A percentile compares a stretch with the other conserved stretches of the same genome.
Evolutionary conservation across 1,140 invertebrate genomes (phyloP).

Genomic region (Drosophila oshimai): DNA sequence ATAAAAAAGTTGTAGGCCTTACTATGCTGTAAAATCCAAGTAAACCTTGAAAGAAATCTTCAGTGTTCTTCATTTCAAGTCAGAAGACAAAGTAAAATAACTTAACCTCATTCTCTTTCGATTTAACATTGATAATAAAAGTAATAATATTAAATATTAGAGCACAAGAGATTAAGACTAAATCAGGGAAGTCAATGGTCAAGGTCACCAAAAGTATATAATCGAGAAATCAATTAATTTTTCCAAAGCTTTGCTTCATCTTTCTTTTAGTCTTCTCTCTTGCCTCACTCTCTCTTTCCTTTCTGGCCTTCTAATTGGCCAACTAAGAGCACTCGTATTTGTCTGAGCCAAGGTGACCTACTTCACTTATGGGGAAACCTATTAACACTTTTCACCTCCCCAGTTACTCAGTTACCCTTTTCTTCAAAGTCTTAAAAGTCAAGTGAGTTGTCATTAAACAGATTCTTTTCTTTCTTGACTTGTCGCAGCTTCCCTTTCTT

Average conservation of each 20-base stretch:
- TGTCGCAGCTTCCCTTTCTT: constrained; percentile 26
- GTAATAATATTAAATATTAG: too few species aligned
- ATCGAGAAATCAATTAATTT: not conserved
- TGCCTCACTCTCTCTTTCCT: constrained; percentile 20
- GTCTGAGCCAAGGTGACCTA: constrained; percentile 68
- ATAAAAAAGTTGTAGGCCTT: too few species aligned
- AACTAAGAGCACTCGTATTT: constrained; percentile 29
- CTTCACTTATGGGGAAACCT: constrained; percentile 69
- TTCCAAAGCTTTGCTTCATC: not conserved
- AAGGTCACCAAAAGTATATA: not conserved
- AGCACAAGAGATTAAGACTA: too few species aligned
- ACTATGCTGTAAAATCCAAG: too few species aligned
- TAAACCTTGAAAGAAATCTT: too few species aligned
- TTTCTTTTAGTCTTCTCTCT: not conserved
- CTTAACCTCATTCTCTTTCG: too few species aligned
- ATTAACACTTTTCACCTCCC: constrained; percentile 77
- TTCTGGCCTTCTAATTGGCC: constrained; percentile 51
- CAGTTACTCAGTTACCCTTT: not conserved
- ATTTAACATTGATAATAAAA: too few species aligned
- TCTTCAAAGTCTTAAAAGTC: constrained; percentile 6
- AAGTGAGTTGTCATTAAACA: constrained; percentile 60
- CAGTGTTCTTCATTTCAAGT: too few species aligned
- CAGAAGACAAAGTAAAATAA: too few species aligned
- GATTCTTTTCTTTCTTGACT: constrained; percentile 23
- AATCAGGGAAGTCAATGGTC: too few species aligned